Conservation (phyloP, 35 echinoderm and acorn worm genomes). For the Amphiura filiformis region DNA sequence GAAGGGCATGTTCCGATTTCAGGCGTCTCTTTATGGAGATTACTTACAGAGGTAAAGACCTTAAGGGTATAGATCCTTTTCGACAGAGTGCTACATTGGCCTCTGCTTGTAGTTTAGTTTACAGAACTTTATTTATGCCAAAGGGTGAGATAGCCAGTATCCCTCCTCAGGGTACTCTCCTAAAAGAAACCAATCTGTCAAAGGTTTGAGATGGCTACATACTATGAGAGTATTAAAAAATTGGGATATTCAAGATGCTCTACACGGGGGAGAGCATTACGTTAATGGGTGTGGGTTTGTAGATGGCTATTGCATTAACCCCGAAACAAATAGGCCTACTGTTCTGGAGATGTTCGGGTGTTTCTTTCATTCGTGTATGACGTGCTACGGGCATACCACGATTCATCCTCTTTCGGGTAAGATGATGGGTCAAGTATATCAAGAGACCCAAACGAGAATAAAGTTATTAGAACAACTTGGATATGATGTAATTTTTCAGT, state of each 20-base stretch:
- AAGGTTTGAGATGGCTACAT: conserved; percentile 47
- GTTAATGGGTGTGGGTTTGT: not conserved
- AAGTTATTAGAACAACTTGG: not conserved
- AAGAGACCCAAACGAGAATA: conserved; percentile 8
- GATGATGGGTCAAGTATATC: conserved; percentile 31
- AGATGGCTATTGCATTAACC: not conserved
- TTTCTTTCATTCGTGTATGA: conserved; percentile 48
- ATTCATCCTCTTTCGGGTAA: not conserved
- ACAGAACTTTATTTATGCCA: conserved; percentile 41
- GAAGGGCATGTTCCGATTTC: conserved; percentile 43
- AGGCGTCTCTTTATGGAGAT: conserved; percentile 48
- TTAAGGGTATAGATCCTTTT: conserved; percentile 43
- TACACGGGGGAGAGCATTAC: not conserved
- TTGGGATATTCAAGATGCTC: not conserved
- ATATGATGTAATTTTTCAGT: not conserved
- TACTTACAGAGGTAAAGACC: not conserved
- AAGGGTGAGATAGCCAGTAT: conserved; percentile 38
- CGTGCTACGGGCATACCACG: conserved; percentile 2
- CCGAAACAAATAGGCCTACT: not conserved
- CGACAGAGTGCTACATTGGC: conserved; percentile 61
- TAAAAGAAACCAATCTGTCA: conserved; percentile 24
- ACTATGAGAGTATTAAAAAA: not conserved
- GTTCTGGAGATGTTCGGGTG: conserved; percentile 4
- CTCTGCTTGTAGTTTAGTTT: conserved; percentile 64
- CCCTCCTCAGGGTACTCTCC: conserved; percentile 15